Evolutionary conservation across 2,113 vertebrate genomes (phyloP).

Genomic region (Otis tarda): DNA sequence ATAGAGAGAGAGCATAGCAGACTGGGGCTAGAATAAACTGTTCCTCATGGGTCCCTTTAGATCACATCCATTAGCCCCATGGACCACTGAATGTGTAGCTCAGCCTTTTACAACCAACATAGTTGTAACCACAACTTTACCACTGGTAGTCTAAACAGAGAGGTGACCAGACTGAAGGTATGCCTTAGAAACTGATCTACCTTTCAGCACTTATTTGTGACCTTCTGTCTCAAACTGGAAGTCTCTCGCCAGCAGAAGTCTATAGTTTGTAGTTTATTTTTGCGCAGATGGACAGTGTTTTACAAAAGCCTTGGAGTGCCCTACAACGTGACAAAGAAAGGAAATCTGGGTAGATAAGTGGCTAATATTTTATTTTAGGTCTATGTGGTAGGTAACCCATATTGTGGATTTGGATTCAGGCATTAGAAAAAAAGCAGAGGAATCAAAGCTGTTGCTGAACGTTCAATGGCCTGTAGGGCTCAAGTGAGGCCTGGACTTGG

Average conservation of each 20-base stretch:
- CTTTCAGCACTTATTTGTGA: neutral
- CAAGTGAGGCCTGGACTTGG: neutral
- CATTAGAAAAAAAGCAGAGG: neutral
- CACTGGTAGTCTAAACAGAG: neutral
- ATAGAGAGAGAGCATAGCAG: neutral
- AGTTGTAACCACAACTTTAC: neutral
- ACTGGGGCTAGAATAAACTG: neutral
- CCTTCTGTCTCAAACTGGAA: neutral
- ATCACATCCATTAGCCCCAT: neutral
- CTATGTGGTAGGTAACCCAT: neutral
- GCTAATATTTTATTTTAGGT: neutral
- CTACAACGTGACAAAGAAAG: neutral
- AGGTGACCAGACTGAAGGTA: neutral
- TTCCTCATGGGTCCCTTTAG: neutral
- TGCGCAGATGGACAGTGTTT: neutral
- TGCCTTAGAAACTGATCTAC: neutral
- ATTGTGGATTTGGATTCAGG: neutral
- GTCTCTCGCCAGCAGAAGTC: neutral
- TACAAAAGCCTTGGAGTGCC: neutral
- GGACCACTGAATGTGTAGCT: neutral
- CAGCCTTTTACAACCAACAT: neutral
- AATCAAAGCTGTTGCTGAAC: neutral
- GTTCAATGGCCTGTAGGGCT: neutral
- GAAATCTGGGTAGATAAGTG: neutral
- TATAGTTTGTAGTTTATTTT: neutral